phyloP scores from a whole-genome alignment of 2,888 invertebrate species.

The Limnephilus rhombicus region DNA sequence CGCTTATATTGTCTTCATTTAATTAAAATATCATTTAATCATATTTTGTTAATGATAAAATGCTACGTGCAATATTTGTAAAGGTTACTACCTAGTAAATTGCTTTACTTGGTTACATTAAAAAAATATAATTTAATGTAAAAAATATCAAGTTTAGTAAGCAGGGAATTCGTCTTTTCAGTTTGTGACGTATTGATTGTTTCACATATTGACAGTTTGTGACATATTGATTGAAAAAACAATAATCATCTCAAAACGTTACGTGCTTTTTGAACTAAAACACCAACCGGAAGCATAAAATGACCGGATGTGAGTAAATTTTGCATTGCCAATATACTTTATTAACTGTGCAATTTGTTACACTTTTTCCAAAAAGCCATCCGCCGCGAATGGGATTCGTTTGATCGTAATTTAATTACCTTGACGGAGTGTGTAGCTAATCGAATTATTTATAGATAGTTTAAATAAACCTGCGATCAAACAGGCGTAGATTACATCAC shows the following conservation, averaged over 20 bases:
- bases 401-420: neutral
- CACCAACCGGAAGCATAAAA: neutral
- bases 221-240: no score
- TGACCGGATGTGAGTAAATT: neutral
- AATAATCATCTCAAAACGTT: neutral
- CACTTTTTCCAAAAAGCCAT: neutral
- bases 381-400: neutral
- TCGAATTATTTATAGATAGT: slow-evolving; percentile 43
- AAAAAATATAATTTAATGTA: no score
- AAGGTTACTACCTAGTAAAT: no score
- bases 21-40: no score
- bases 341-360: neutral
- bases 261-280: neutral
- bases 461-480: slow-evolving; percentile 49
- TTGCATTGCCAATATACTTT: neutral
- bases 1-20: no score
- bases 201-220: no score
- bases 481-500: neutral
- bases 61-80: no score
- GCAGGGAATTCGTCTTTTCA: neutral
- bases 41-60: no score
- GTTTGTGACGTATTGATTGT: no score
- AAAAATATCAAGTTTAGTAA: no score
- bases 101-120: no score
- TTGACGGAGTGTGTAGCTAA: neutral